phyloP scores from a whole-genome alignment of 1,140 invertebrate genomes.

The Pollicipes pollicipes region DNA sequence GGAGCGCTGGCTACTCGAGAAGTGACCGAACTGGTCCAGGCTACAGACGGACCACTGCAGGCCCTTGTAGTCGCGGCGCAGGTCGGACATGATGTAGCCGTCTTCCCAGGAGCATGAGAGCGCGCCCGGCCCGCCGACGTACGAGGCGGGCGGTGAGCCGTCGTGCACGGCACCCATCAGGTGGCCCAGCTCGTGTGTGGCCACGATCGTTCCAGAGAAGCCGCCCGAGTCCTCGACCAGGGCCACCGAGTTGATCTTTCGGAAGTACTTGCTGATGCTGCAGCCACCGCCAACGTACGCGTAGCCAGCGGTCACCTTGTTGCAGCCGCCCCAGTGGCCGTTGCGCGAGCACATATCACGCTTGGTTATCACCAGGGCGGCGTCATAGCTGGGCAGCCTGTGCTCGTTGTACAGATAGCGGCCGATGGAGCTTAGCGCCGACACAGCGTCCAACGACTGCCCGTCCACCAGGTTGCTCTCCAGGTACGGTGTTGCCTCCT shows the following conservation, averaged over 20 bases:
- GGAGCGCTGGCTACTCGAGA: not conserved
- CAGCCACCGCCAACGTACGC: constrained; percentile 10
- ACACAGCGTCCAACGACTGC: not conserved
- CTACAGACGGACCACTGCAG: constrained; percentile 4
- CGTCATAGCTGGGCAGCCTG: not conserved
- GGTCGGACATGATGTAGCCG: constrained; percentile 14
- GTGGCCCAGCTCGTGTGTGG: constrained; percentile 13
- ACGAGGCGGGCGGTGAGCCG: constrained; percentile 6
- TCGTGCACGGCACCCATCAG: constrained; percentile 12
- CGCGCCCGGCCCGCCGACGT: constrained; percentile 9
- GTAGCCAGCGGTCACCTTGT: constrained; percentile 8
- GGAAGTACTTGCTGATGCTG: not conserved
- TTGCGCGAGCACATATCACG: not conserved
- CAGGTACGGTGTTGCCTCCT: not conserved
- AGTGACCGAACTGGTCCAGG: not conserved
- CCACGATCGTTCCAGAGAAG: constrained; percentile 12
- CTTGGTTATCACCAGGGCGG: not conserved
- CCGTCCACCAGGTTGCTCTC: not conserved
- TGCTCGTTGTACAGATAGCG: not conserved
- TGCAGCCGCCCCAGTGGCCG: not conserved
- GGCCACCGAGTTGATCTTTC: constrained; percentile 5
- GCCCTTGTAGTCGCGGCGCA: constrained; percentile 7
- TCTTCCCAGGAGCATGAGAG: constrained; percentile 9
- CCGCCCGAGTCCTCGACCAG: constrained; percentile 12
- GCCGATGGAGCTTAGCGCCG: not conserved